A percentile compares a stretch with the other conserved stretches of the same genome.
phyloP scores from a whole-genome alignment of 2,888 invertebrate genomes.

The Ellobium chinense region DNA sequence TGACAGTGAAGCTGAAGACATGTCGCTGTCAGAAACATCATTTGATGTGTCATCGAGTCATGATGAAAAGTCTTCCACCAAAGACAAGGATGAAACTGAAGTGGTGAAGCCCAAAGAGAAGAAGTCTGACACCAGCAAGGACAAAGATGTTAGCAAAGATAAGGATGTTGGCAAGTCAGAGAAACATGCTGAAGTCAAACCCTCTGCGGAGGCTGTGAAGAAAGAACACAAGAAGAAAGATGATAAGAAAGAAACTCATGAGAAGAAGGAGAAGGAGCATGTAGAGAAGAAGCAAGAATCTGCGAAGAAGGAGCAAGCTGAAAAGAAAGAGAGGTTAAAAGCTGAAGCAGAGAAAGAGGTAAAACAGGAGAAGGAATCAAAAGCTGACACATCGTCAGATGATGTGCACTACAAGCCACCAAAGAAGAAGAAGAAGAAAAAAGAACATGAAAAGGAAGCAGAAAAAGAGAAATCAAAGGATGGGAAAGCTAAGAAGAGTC shows the following conservation, averaged over 20 bases:
- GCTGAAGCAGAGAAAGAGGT: background rate
- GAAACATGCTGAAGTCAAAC: background rate
- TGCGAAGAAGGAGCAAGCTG: background rate
- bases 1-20: constrained; percentile 44
- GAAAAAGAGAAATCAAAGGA: constrained; percentile 23
- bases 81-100: background rate
- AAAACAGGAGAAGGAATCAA: constrained; percentile 2
- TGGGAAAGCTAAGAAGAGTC: constrained; percentile 13
- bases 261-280: background rate
- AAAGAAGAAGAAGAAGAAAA: constrained; percentile 49
- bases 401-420: constrained; percentile 12
- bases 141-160: background rate
- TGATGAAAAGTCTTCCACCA: constrained; percentile 18
- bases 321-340: constrained; percentile 25
- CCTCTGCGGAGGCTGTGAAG: constrained; percentile 2
- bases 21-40: constrained; percentile 26
- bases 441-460: constrained; percentile 26
- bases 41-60: background rate
- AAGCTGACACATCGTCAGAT: constrained; percentile 21
- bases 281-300: constrained; percentile 1
- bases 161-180: background rate
- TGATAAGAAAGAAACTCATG: constrained; percentile 14
- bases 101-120: constrained; percentile 2
- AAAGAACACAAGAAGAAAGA: constrained; percentile 29
- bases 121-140: no score